Conservation (phyloP, 2,888 invertebrate species). For the Allophyes oxyacanthae region DNA sequence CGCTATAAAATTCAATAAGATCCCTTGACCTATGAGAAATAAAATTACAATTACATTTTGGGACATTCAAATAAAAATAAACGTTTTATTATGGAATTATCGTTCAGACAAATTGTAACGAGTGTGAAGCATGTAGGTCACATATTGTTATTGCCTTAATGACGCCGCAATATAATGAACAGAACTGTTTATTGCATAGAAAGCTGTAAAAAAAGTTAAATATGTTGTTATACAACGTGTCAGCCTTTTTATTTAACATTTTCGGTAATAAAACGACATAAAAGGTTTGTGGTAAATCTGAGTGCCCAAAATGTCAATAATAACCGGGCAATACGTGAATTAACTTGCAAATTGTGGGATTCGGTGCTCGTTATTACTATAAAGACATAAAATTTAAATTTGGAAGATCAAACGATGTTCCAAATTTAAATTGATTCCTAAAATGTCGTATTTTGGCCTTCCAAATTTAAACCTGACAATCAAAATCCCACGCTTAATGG, state of each 20-base stretch:
- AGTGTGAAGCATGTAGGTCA: slow-evolving; percentile 39
- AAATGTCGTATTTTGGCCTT: slow-evolving; percentile 32
- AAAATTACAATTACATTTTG: slow-evolving; percentile 24
- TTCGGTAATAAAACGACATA: neutral
- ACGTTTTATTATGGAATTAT: slow-evolving; percentile 34
- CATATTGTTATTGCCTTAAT: slow-evolving; percentile 32
- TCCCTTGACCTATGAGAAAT: slow-evolving; percentile 51
- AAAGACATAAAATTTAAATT: slow-evolving; percentile 24
- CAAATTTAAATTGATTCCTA: slow-evolving; percentile 43
- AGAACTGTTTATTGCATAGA: slow-evolving; percentile 35
- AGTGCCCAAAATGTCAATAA: neutral
- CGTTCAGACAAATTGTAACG: slow-evolving; percentile 38
- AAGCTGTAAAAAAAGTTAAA: slow-evolving; percentile 23
- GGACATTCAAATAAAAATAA: slow-evolving; percentile 38
- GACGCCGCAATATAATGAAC: slow-evolving; percentile 22
- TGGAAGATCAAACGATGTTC: slow-evolving; percentile 23
- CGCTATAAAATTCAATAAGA: slow-evolving; percentile 29
- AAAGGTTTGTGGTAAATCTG: slow-evolving; percentile 1
- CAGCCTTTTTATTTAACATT: slow-evolving; percentile 1
- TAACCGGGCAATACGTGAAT: neutral
- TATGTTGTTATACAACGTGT: neutral
- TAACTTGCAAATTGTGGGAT: slow-evolving; percentile 19
- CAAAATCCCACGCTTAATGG: slow-evolving; percentile 42
- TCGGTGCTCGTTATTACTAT: slow-evolving; percentile 12
- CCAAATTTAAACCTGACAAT: slow-evolving; percentile 51